These are phyloP conservation scores for Drosophila tsacasi DNA, from an alignment of 1,140 invertebrate genomes.

Conservation along the genomic window DNA sequence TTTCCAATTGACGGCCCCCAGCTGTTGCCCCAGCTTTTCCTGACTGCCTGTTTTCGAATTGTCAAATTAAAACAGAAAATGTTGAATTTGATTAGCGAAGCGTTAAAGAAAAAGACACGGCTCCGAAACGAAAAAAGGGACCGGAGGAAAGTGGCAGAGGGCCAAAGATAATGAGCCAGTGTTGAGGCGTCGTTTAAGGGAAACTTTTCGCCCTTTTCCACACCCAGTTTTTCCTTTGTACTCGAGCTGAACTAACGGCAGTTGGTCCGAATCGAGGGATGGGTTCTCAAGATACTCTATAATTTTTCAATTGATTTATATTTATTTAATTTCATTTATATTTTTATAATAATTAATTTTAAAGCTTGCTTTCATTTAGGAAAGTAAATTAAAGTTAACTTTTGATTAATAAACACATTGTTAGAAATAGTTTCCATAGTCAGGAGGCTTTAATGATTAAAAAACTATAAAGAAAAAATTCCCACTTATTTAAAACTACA, in stretches of 20 bases:
- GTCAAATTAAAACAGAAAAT: slow-evolving; percentile 83
- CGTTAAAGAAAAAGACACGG: slow-evolving; percentile 74
- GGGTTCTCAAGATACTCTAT: not conserved
- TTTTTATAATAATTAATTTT: not conserved
- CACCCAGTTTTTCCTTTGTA: slow-evolving; percentile 1
- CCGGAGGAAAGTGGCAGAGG: slow-evolving; percentile 25
- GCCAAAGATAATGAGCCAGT: slow-evolving; percentile 74
- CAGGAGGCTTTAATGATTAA: rapidly evolving
- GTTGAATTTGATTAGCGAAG: slow-evolving; percentile 83
- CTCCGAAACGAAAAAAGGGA: slow-evolving; percentile 13
- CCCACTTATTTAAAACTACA: not conserved
- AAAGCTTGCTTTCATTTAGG: no score
- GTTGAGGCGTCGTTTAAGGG: slow-evolving; percentile 64
- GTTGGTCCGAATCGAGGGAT: slow-evolving; percentile 8
- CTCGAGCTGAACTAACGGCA: slow-evolving; percentile 48
- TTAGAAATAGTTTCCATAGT: no score
- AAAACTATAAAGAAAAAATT: not conserved
- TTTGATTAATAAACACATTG: not conserved
- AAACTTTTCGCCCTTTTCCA: slow-evolving; percentile 56
- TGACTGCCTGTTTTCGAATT: slow-evolving; percentile 71
- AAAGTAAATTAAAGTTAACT: not conserved
- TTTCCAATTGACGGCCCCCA: slow-evolving; percentile 78
- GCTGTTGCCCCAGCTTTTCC: slow-evolving; percentile 56
- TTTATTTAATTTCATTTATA: not conserved
- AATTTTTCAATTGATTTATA: no score